Evolutionary conservation across 2,113 vertebrate genomes (phyloP), one percentile per base, ranked within the genome.

Genomic region (Mirza zaza): DNA sequence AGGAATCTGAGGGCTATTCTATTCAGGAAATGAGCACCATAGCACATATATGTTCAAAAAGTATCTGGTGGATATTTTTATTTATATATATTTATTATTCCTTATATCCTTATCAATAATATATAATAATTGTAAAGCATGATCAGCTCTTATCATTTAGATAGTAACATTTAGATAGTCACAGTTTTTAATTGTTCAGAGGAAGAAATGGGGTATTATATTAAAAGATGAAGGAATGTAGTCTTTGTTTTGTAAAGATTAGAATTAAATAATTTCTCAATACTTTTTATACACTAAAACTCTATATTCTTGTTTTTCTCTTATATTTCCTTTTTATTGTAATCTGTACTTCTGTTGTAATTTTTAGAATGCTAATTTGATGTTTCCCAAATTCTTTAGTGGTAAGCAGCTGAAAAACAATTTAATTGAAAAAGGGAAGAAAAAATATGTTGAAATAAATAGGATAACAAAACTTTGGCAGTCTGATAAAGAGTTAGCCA

Each of bases 201-300:
- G 25, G 80, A 87, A 11, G 12, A 67, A 86, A 83, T 48, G 17
- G 12, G 45, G 17, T 21, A 45, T 79, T 68, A 68, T 70, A 77
- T 68, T 36, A 73, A n/a, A 91, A 75, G 8, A 25, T 57, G 27
- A 63, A 83, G 82, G 42, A 71, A 34, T 70, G 1, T 0, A 20
- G 70, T 81, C 8, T 65, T 94, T 85, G 59, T 89, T 96, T 89
- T 63, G 61, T 84, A 59, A 77, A 75, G 23, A 79, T 83, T 79
- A 75, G 21, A 15, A 80, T 76, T 76, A 84, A 52, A 68, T 20
- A 45, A 14, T 94, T 77, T 87, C 8, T 23, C 4, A 63, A 67
- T 5, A 61, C 1, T 79, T 27, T 3, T 39, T 68, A 13, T 2
- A 15, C 11, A 48, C 27, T 68, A 79, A 92, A 75, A 70, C 6